Base-by-base conservation (phyloP, 2,888 invertebrate species). In the Andrena marginata region DNA sequence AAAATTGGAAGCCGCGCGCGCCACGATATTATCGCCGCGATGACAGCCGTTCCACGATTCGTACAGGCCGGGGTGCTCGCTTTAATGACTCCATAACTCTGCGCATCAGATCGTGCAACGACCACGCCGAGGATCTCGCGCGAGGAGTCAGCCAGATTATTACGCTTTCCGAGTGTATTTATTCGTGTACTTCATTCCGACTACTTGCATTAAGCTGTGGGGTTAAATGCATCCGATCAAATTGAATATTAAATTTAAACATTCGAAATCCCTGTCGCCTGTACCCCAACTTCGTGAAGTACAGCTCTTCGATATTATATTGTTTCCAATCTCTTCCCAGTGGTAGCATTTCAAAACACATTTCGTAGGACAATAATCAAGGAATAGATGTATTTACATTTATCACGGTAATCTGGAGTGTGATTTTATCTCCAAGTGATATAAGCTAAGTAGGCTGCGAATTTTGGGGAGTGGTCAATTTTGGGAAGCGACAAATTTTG, bases 1-100 rank as follows among this genome's bases (percentile, higher is more conserved):
- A 84, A 80, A 86, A 85, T 86, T 80, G 71, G 84, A 62, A 68
- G 68, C 68, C 31, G 67, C 49, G 59, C 51, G 73, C 35, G 48
- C 20, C 23, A 29, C 33, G 63, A 67, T 81, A 84, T 86, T 78
- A 72, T 67, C 74, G 63, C 72, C 70, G 48, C 72, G 69, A 56
- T 73, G 78, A 68, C 87, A 84, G 60, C 54, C 77, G 64, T 59
- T 64, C 35, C 33, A 64, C 64, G 49, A 60, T 70, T 60, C 64
- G 59, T 51, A 48, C 16, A 42, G 48, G 48, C 26, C 49, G 5
- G 42, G 31, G 49, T 51, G 65, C 49, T 70, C 64, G 70, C 16
- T 65, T 63, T 78, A 60, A 78, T 26, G 69, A 65, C 59, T 70
- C 69, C 51, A 59, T 80, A 56, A 56, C 60, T 70, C 51, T 59